Conservation (phyloP, 2,113 vertebrate genomes). For the Lepidiolamprologus cunningtoni region DNA sequence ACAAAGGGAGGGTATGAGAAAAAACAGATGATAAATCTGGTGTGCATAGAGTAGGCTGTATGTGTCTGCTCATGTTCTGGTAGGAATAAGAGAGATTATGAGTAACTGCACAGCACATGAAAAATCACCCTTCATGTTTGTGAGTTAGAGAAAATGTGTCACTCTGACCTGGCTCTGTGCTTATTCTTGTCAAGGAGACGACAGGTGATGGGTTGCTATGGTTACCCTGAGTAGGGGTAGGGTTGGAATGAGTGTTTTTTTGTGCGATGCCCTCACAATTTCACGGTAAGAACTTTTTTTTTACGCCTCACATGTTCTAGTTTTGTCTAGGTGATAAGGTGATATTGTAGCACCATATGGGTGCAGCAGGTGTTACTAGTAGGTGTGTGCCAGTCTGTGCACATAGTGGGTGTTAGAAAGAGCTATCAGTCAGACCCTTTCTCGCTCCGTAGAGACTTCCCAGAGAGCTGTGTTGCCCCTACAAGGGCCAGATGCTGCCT, state of each 20-base stretch:
- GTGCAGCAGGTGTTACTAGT: constrained; percentile 56
- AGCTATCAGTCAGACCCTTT: constrained; percentile 40
- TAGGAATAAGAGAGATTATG: neutral
- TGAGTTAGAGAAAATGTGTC: constrained; percentile 50
- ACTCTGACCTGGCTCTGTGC: constrained; percentile 60
- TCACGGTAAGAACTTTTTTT: constrained; percentile 12
- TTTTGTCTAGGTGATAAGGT: constrained; percentile 43
- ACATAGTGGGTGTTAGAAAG: constrained; percentile 30
- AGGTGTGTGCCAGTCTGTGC: constrained; percentile 21
- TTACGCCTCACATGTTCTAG: constrained; percentile 10
- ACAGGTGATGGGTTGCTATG: constrained; percentile 70
- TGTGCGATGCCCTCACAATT: neutral
- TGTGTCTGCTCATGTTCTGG: neutral
- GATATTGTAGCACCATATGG: constrained; percentile 42
- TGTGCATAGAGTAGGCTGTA: neutral
- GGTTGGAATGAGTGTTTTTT: constrained; percentile 18
- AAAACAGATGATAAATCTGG: constrained; percentile 1
- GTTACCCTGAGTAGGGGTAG: constrained; percentile 53
- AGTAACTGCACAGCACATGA: neutral
- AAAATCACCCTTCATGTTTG: constrained; percentile 36
- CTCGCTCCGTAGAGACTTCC: constrained; percentile 35
- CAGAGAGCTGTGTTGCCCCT: constrained; percentile 36
- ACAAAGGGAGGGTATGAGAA: neutral
- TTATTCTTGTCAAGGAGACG: constrained; percentile 50
- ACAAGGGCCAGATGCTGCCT: constrained; percentile 57